Percentiles rank a stretch among this genome's conserved stretches.
Conservation (phyloP, 2,888 invertebrate species). For the Limnephilus lunatus region DNA sequence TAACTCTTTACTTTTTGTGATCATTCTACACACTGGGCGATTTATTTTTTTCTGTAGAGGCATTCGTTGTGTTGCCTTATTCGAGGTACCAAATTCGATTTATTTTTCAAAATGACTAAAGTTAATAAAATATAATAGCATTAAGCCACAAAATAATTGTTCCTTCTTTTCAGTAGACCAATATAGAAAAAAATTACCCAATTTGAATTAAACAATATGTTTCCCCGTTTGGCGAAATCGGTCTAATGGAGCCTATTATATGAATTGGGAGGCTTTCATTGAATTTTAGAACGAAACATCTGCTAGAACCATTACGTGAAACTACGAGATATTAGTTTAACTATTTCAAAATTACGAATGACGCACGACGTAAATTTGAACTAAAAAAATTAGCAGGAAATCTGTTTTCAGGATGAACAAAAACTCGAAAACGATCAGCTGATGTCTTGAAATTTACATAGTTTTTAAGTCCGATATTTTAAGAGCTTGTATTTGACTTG, state of each 20-base stretch:
- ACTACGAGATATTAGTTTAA: not conserved
- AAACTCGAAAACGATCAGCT: not conserved
- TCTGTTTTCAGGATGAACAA: not conserved
- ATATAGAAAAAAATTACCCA: too few relatives aligned
- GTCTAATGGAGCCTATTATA: too few relatives aligned
- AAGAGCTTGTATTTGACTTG: too few relatives aligned
- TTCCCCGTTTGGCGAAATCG: too few relatives aligned
- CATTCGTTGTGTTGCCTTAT: too few relatives aligned
- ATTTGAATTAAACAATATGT: too few relatives aligned
- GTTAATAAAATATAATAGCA: not conserved
- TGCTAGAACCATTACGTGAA: not conserved
- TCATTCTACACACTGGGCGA: not conserved
- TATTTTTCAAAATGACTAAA: not conserved
- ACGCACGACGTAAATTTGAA: too few relatives aligned
- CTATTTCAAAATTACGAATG: not conserved
- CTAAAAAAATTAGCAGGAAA: not conserved
- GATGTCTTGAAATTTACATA: not conserved
- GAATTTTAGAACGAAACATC: not conserved
- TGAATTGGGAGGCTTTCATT: not conserved
- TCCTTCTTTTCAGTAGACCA: too few relatives aligned
- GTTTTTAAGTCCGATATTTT: too few relatives aligned
- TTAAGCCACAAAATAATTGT: too few relatives aligned
- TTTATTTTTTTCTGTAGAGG: not conserved
- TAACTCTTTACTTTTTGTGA: not conserved
- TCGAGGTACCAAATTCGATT: not conserved